A percentile compares a stretch with the other conserved stretches of the same genome.
Conservation (phyloP, 2,797 vertebrate species). For the Sebastes steindachneri region DNA sequence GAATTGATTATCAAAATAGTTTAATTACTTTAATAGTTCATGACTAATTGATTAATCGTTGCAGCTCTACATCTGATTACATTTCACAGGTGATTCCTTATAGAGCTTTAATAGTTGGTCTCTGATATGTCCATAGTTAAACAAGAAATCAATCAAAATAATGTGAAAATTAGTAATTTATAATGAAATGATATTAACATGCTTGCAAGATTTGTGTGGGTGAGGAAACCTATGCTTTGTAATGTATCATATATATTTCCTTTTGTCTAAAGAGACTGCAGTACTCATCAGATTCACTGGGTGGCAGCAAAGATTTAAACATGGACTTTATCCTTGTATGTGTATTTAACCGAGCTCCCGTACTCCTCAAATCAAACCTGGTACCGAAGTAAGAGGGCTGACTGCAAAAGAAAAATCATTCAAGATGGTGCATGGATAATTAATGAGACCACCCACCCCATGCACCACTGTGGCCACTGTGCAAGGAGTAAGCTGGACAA, state of each 20-base stretch:
- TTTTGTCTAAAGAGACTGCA: slow-evolving; percentile 33
- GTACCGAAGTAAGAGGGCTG: background rate
- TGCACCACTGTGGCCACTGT: background rate
- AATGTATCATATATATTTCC: background rate
- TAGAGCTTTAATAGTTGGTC: background rate
- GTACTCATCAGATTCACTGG: slow-evolving; percentile 49
- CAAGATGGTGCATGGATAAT: background rate
- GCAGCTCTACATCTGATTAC: background rate
- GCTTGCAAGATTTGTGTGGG: background rate
- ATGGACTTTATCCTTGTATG: background rate
- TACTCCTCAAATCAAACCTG: background rate
- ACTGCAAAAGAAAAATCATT: slow-evolving; percentile 9
- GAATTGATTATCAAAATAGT: too few species aligned
- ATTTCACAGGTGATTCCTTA: background rate
- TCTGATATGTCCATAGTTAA: background rate
- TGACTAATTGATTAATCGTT: too few species aligned
- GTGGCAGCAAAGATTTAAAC: slow-evolving; percentile 70
- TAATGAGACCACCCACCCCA: background rate
- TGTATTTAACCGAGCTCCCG: background rate
- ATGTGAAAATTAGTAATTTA: background rate
- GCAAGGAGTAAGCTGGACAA: background rate
- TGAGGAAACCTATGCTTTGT: background rate
- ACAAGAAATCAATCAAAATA: background rate
- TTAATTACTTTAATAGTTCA: too few species aligned
- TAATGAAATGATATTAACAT: background rate